Evolutionary conservation across 30 jellyfish, hydroid and myxozoan species (phyloP).

Genomic region (Aurelia aurita complex sp. Pacific): DNA sequence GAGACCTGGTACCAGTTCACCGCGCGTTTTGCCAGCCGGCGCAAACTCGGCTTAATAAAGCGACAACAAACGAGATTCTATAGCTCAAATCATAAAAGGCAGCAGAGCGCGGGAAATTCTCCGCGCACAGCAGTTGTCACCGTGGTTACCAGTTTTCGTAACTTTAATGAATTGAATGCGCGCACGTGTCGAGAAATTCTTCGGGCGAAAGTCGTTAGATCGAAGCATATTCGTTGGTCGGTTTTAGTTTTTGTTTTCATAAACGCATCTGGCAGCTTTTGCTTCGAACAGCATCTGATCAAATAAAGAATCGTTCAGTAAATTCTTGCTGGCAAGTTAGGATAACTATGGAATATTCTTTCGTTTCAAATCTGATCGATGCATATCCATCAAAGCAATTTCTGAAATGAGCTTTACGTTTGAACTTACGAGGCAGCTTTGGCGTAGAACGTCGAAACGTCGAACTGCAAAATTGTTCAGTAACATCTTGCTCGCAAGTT

Average conservation of each 20-base stretch:
- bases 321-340: conserved; percentile 19
- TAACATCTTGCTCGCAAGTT: no score
- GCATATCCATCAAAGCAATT: no score
- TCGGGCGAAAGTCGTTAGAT: neutral
- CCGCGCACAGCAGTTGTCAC: conserved; percentile 39
- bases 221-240: conserved; percentile 11
- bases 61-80: conserved; percentile 49
- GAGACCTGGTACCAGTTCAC: conserved; percentile 76
- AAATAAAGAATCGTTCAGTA: conserved; percentile 6
- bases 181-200: conserved; percentile 58
- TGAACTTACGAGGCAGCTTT: no score
- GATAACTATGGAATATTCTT: conserved; percentile 27
- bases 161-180: neutral
- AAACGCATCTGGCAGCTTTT: conserved; percentile 45
- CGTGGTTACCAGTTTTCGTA: conserved; percentile 38
- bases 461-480: no score
- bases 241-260: conserved; percentile 4
- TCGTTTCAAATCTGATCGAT: no score
- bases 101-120: conserved; percentile 54
- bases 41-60: conserved; percentile 44
- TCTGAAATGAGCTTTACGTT: no score
- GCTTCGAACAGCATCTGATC: conserved; percentile 22
- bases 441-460: no score
- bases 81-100: neutral
- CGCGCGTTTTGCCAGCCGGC: conserved; percentile 84